These are phyloP conservation scores for Helleia helle DNA, from an alignment of 2,888 invertebrate species.

Conservation along the genomic window DNA sequence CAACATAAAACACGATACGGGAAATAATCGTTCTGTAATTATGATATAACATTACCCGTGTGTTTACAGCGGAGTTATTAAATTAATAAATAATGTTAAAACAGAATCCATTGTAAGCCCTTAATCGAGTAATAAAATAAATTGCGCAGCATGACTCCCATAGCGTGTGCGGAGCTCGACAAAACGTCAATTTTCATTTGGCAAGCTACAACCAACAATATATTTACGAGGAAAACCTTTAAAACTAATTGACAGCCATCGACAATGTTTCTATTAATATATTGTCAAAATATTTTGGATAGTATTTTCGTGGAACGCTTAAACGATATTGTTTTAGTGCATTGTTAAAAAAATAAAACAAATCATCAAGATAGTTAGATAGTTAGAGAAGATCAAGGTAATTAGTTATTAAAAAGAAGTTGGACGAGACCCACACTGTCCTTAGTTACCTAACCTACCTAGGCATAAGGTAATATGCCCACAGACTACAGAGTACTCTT, in stretches of 20 bases:
- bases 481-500: too few species aligned
- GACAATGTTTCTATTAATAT: slow-evolving; percentile 16
- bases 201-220: slow-evolving; percentile 30
- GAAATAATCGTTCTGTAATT: not conserved
- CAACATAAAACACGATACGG: not conserved
- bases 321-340: too few species aligned
- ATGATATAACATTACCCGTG: slow-evolving; percentile 2
- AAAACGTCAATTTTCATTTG: slow-evolving; percentile 52
- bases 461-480: too few species aligned
- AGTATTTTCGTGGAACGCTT: too few species aligned
- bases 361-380: too few species aligned
- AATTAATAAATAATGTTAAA: slow-evolving; percentile 30
- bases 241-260: slow-evolving; percentile 27
- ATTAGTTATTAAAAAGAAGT: too few species aligned
- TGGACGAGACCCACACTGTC: too few species aligned
- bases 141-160: slow-evolving; percentile 32
- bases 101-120: slow-evolving; percentile 40
- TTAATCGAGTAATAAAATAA: slow-evolving; percentile 52
- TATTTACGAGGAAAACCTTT: slow-evolving; percentile 32
- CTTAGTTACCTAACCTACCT: too few species aligned
- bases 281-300: slow-evolving; percentile 4
- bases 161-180: slow-evolving; percentile 22
- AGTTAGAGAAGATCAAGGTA: too few species aligned
- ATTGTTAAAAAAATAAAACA: too few species aligned
- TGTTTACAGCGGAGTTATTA: slow-evolving; percentile 24